Percentiles rank a stretch among this genome's conserved stretches.
Evolutionary conservation across 2,113 vertebrate genomes (phyloP).

Genomic region (Chlorocebus sabaeus): DNA sequence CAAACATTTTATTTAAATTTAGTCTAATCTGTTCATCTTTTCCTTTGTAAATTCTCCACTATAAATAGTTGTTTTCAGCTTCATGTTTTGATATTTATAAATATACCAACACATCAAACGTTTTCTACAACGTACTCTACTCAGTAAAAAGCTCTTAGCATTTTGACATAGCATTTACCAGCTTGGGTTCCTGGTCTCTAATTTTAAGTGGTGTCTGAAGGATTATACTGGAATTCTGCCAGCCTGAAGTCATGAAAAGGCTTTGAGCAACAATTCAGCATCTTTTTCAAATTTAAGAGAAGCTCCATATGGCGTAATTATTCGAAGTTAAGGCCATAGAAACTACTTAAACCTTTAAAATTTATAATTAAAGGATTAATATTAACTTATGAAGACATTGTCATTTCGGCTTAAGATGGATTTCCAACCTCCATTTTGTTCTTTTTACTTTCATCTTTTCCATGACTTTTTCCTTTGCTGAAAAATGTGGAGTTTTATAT

Average conservation of each 20-base stretch:
- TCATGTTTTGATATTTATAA: conserved; percentile 66
- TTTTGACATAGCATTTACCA: conserved; percentile 81
- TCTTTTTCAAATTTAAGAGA: conserved; percentile 86
- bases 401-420: conserved; percentile 86
- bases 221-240: conserved; percentile 84
- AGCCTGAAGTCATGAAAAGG: conserved; percentile 84
- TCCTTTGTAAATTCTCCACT: conserved; percentile 4
- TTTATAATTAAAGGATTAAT: conserved; percentile 89
- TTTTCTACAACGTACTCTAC: conserved; percentile 57
- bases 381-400: conserved; percentile 87
- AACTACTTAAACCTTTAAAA: conserved; percentile 88
- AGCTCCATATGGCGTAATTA: conserved; percentile 84
- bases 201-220: conserved; percentile 81
- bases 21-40: not conserved
- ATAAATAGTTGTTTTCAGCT: conserved; percentile 46
- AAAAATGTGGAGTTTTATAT: conserved; percentile 67
- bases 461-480: conserved; percentile 72
- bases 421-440: conserved; percentile 84
- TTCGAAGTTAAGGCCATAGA: conserved; percentile 85
- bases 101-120: conserved; percentile 56
- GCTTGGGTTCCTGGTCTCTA: conserved; percentile 77
- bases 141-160: conserved; percentile 75
- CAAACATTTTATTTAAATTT: not conserved
- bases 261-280: conserved; percentile 85
- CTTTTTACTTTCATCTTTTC: conserved; percentile 84